Base-by-base conservation (phyloP, 2,797 vertebrate genomes). In the Coluber constrictor region DNA sequence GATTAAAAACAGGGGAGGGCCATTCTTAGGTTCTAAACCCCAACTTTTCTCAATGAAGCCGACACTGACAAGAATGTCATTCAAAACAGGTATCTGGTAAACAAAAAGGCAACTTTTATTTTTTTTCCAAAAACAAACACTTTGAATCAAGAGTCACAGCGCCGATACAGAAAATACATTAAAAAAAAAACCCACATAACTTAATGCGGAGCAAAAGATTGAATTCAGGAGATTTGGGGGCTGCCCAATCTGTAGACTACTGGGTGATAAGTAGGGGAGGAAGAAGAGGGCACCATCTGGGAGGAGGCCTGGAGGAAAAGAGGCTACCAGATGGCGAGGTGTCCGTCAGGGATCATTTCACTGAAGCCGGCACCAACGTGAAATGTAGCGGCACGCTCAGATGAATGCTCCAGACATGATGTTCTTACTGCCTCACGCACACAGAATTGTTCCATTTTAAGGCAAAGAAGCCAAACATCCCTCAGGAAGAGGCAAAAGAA, bases 81-180 rank as follows among this genome's bases (percentile, higher is more conserved):
- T 7, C 43, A 83, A 56, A 29, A 18, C 51, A 60, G 8, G 7
- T 0, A 0, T 13, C 55, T 27, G 57, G 47, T 32, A 43, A 90
- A 18, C 11, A 90, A 86, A 90, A 92, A 93, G 1, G 0, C 92
- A 70, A 1, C 47, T 96, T 96, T 95, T 93, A n/a, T n/a, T 93
- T 95, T 95, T 95, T 95, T 83, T 92, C 54, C 20, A 60, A 87
- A 92, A 91, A 25, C 47, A 43, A 63, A 88, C 92, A 83, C 88
- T 59, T 89, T 32, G 86, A 63, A 94, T 92, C 93, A 93, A 93
- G 92, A 96, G 92, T 90, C 93, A 93, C 92, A 74, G 87, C 3
- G 57, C 47, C 2, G 59, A 51, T 47, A 91, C 15, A 18, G 56
- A 87, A 91, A 93, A 93, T 13, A 87, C 59, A 92, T 56, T 43